Evolutionary conservation across 2,113 vertebrate genomes (phyloP), one percentile per base, ranked within the genome.

Genomic region (Paramisgurnus dabryanus): DNA sequence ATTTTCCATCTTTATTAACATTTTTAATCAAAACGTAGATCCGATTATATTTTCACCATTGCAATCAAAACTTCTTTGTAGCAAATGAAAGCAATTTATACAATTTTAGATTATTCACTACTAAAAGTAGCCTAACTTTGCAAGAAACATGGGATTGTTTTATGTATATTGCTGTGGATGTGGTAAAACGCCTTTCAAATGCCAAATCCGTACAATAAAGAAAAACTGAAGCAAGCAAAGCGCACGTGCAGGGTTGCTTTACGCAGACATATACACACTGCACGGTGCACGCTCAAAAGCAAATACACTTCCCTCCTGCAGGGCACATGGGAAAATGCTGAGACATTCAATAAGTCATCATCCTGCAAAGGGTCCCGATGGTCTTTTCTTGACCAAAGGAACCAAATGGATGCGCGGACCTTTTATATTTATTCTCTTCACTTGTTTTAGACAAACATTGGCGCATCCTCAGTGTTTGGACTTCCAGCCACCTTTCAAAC

Each of bases 391-490:
- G 55, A 74, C 43, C 43, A 17, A 5, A 13, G 39, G 18, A 43
- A 65, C 60, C 45, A 15, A 27, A 63, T 50, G 73, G 73, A 22
- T 65, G 43, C 18, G 6, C 13, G 22, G 45, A 27, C 45, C 34
- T 15, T 40, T 65, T 0, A 41, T 67, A 55, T 43, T 43, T 0
- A 53, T 90, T 57, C 53, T 92, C 13, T 49, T 90, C 22, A 83
- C 72, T 64, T 71, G 68, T n/a, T 47, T 79, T 27, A 85, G 45
- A 50, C 18, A 78, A 13, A 83, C 91, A 34, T 84, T 85, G 58
- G 90, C 90, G 40, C 95, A 96, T 73, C 95, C 94, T 18, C 94
- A 96, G 85, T 96, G 95, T 76, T 87, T 97, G 88, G 94, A 96
- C 88, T 97, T 92, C 0, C 83, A 93, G 66, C 94, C 87, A 0